Evolutionary conservation across 2,797 vertebrate genomes (phyloP).

Genomic region (Gallinago solitaria): DNA sequence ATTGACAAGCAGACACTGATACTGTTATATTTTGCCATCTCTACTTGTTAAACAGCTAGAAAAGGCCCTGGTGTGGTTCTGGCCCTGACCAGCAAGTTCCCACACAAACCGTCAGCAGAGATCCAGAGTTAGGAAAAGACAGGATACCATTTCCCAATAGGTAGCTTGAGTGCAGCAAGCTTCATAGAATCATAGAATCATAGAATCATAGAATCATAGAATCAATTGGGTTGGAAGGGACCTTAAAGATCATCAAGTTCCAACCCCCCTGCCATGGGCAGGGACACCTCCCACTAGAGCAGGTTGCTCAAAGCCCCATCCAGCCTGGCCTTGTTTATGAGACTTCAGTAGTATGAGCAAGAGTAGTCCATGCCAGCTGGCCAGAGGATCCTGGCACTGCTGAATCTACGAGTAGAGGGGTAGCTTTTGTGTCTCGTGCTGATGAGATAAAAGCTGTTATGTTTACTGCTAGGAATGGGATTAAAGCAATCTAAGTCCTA

Average conservation of each 20-base stretch:
- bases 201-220: too few species aligned
- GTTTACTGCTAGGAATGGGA: background rate
- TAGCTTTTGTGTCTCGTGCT: background rate
- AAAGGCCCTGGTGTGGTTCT: background rate
- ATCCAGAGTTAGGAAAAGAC: background rate
- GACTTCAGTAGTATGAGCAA: background rate
- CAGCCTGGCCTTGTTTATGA: background rate
- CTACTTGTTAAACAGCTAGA: background rate
- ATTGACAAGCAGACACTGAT: rapidly evolving
- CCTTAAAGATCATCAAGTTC: too few species aligned
- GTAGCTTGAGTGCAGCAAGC: background rate
- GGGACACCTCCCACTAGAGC: too few species aligned
- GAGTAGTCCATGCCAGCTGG: background rate
- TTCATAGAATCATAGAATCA: too few species aligned
- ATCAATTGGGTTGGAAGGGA: too few species aligned
- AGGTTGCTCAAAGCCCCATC: too few species aligned
- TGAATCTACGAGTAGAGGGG: background rate
- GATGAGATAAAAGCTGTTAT: background rate
- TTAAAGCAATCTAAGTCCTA: background rate
- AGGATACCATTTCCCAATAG: background rate
- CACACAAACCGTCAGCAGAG: background rate
- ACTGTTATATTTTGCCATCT: background rate
- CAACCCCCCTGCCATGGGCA: too few species aligned
- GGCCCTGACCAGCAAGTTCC: background rate
- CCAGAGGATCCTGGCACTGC: background rate